Percentiles rank a stretch among this genome's conserved stretches.
Conservation (phyloP, 1,140 invertebrate genomes). For the Drosophila setifemur region DNA sequence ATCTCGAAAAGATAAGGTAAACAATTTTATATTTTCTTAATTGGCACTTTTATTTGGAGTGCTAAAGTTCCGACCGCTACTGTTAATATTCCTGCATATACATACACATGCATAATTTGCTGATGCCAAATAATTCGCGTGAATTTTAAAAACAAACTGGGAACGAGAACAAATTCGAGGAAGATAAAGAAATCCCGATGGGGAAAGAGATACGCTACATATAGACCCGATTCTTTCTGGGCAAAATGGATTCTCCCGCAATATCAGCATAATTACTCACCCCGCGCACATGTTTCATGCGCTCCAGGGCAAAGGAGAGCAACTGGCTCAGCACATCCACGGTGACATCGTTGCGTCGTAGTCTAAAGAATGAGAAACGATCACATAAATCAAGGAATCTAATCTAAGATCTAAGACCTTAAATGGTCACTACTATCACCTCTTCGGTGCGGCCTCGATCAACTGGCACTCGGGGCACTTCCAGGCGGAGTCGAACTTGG, state of each 20-base stretch:
- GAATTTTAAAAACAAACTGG: conserved; percentile 13
- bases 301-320: conserved; percentile 68
- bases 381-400: background rate
- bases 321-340: conserved; percentile 73
- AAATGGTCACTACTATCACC: conserved; percentile 53
- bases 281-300: conserved; percentile 72
- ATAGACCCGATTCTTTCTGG: background rate
- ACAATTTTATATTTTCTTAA: too few relatives aligned
- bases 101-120: background rate
- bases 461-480: conserved; percentile 93
- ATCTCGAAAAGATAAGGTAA: too few relatives aligned
- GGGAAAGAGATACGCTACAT: conserved; percentile 18
- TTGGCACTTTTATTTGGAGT: background rate
- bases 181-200: conserved; percentile 52
- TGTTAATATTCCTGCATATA: background rate
- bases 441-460: conserved; percentile 90
- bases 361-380: conserved; percentile 23
- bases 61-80: too few relatives aligned
- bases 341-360: conserved; percentile 66
- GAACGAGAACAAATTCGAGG: conserved; percentile 5
- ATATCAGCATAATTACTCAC: conserved; percentile 58
- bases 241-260: background rate
- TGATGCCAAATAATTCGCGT: conserved; percentile 45
- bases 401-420: too few relatives aligned
- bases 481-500: conserved; percentile 86